These are phyloP conservation scores for Lasiommata megera DNA, from an alignment of 2,888 invertebrate species.

Conservation along the genomic window DNA sequence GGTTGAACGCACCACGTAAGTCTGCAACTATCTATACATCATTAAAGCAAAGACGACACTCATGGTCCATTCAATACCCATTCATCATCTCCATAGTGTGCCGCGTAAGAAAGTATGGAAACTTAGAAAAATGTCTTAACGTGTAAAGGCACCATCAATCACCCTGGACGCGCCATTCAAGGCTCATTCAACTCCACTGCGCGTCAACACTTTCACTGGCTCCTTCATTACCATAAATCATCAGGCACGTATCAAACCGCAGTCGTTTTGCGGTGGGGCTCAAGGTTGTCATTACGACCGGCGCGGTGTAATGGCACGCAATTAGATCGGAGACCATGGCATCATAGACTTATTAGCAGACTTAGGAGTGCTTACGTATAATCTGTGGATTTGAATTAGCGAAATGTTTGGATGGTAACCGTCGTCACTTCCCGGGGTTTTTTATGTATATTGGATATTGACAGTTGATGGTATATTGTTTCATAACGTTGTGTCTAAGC, in stretches of 20 bases:
- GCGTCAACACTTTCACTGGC: slow-evolving; percentile 61
- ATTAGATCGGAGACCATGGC: slow-evolving; percentile 18
- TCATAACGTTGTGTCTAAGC: too few species aligned
- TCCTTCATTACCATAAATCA: slow-evolving; percentile 59
- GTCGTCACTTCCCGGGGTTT: too few species aligned
- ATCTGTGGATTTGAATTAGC: not conserved
- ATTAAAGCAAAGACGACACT: slow-evolving; percentile 40
- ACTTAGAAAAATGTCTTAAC: slow-evolving; percentile 44
- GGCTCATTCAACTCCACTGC: slow-evolving; percentile 39
- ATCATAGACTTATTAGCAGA: slow-evolving; percentile 9
- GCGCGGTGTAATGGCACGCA: slow-evolving; percentile 19
- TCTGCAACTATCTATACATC: slow-evolving; percentile 34
- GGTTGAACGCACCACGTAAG: slow-evolving; percentile 37
- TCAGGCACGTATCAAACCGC: slow-evolving; percentile 41
- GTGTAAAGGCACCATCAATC: slow-evolving; percentile 69
- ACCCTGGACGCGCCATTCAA: slow-evolving; percentile 48
- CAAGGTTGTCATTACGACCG: slow-evolving; percentile 36
- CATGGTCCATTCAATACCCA: slow-evolving; percentile 8
- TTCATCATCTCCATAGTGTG: not conserved
- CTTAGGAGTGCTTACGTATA: not conserved
- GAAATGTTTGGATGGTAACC: too few species aligned
- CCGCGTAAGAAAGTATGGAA: slow-evolving; percentile 41
- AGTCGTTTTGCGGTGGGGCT: slow-evolving; percentile 46
- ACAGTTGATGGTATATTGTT: too few species aligned
- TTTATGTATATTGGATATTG: too few species aligned